Conservation (phyloP, 2,888 invertebrate genomes). For the Synergus laeviventris region DNA sequence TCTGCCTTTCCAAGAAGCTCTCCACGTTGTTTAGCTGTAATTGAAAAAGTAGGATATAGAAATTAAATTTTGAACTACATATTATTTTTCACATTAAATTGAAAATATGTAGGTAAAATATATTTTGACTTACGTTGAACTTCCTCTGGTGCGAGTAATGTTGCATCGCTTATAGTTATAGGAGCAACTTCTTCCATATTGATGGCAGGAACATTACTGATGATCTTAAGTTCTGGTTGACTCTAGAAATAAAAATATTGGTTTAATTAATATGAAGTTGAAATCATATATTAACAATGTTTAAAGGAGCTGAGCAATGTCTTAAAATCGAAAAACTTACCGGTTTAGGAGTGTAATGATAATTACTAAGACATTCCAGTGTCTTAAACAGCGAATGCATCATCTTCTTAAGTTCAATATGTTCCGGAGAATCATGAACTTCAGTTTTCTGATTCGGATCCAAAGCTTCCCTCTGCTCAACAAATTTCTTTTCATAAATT, state of each 20-base stretch:
- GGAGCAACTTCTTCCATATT: conserved; percentile 98
- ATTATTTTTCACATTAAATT: conserved; percentile 70
- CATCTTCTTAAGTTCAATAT: conserved; percentile 85
- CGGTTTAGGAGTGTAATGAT: conserved; percentile 94
- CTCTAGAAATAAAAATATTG: conserved; percentile 76
- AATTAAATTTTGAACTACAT: conserved; percentile 76
- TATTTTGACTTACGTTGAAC: conserved; percentile 79
- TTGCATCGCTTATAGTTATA: conserved; percentile 88
- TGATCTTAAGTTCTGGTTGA: conserved; percentile 91
- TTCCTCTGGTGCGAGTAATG: conserved; percentile 95
- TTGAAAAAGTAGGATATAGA: conserved; percentile 42
- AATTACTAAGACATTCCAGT: conserved; percentile 94
- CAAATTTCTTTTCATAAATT: conserved; percentile 93
- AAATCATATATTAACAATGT: conserved; percentile 18
- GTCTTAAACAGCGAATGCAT: conserved; percentile 89
- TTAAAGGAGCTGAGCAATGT: conserved; percentile 1
- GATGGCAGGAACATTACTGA: conserved; percentile 93
- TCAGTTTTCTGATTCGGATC: conserved; percentile 79
- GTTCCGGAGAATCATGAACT: conserved; percentile 84
- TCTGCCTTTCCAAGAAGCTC: conserved; percentile 85
- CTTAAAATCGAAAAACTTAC: conserved; percentile 69
- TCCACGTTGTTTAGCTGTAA: conserved; percentile 76
- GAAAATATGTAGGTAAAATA: conserved; percentile 22
- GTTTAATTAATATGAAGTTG: neutral
- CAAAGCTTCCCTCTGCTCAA: conserved; percentile 81